These are phyloP conservation scores for Loriculus beryllinus DNA, from an alignment of 2,797 vertebrate genomes.

Conservation along the genomic window DNA sequence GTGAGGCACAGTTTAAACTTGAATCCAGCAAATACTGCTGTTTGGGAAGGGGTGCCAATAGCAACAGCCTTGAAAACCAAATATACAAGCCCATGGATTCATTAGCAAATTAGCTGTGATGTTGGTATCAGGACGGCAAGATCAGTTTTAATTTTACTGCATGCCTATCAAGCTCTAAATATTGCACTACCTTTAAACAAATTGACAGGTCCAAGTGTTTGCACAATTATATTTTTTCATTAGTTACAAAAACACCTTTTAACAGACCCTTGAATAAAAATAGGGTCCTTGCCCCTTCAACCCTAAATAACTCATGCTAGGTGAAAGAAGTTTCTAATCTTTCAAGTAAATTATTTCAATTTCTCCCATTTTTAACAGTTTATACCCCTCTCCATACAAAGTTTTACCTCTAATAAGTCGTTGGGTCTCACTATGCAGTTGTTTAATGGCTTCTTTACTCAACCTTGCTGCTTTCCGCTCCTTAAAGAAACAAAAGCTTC, in stretches of 20 bases:
- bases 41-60: neutral
- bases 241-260: neutral
- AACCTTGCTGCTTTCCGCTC: constrained; percentile 91
- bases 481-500: constrained; percentile 69
- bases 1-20: neutral
- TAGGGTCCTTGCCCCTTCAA: neutral
- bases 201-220: neutral
- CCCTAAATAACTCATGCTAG: neutral
- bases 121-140: neutral
- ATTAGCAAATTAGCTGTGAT: neutral
- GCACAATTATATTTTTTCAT: neutral
- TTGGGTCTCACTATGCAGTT: constrained; percentile 93
- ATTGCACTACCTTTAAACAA: neutral
- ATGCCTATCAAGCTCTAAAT: neutral
- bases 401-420: constrained; percentile 90
- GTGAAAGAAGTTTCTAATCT: neutral
- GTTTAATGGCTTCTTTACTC: constrained; percentile 92
- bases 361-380: neutral
- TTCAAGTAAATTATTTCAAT: neutral
- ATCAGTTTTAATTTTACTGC: neutral
- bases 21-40: neutral
- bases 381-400: neutral
- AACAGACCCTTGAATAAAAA: neutral
- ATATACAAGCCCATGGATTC: neutral
- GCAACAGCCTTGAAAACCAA: neutral